Evolutionary conservation across 1,140 invertebrate genomes (phyloP), one percentile per base, ranked within the genome.

Genomic region (Bactericera cockerelli): DNA sequence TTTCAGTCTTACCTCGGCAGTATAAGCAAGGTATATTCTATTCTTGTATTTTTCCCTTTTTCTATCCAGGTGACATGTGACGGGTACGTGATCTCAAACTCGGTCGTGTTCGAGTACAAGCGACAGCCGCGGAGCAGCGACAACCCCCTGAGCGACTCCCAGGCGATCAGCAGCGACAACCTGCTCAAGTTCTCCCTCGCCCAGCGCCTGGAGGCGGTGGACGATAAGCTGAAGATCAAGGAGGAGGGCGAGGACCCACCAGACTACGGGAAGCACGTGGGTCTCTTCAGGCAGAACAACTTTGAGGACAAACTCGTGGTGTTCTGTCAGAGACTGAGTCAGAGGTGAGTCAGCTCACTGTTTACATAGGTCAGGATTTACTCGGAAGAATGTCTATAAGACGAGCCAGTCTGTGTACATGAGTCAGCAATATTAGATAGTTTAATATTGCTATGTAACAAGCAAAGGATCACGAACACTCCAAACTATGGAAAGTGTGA

Each of bases 81-180:
- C 67, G 89, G 89, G 53, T 86, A 85, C 65, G 82, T 94, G 16
- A 89, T 96, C 61, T 94, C 91, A 10, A 91, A 94, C 72, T 85
- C 88, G 66, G 89, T 91, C 56, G 85, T 88, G 67, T 95, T 96
- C 70, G 91, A 95, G 70, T 96, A 95, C 75, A 87, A 87, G 71
- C 72, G 79, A 63, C 80, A 81, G 38, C 75, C 79, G n/a, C 21
- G 76, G 79, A 26, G 78, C 81, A 19, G 71, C 74, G n/a, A 72
- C 74, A 16, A 71, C 75, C 1, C 71, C 74, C 69, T 72, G 56
- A 69, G 72, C 63, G 69, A 60, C 70, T 70, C 2, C 64, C 69
- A 3, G 67, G 77, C 79, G 61, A 72, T 75, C 0, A 77, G 70
- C 63, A 83, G 81, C 63, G 88, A 87, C 68, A 84, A 81, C 69